Percentiles rank a stretch among this genome's conserved stretches.
Conservation (phyloP, 2,113 vertebrate genomes). For the Varanus komodoensis region DNA sequence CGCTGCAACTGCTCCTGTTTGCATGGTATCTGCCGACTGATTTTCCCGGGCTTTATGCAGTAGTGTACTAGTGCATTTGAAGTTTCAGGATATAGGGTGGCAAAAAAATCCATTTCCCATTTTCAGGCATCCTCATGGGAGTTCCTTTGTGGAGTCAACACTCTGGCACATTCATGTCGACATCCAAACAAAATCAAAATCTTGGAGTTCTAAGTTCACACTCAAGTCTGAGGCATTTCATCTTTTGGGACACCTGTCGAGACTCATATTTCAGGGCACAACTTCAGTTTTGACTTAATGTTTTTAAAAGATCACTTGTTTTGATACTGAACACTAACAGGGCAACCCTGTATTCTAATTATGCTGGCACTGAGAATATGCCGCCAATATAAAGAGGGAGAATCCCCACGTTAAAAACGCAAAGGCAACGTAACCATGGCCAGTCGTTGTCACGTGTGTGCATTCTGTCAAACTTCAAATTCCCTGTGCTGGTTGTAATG, state of each 20-base stretch:
- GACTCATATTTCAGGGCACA: background rate
- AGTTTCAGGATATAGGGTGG: background rate
- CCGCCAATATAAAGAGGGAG: background rate
- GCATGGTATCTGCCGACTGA: background rate
- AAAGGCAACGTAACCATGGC: background rate
- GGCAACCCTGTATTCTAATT: background rate
- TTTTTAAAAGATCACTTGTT: background rate
- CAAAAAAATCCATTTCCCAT: background rate
- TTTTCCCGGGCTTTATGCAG: background rate
- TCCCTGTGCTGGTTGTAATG: too few species aligned
- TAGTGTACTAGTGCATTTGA: too few species aligned
- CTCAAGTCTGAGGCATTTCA: background rate
- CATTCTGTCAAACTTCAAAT: too few species aligned
- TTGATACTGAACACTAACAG: background rate
- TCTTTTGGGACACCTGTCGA: background rate
- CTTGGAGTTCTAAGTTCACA: background rate
- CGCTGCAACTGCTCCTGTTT: background rate
- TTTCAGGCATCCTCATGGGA: background rate
- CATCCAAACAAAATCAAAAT: background rate
- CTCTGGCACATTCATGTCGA: background rate
- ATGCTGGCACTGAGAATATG: background rate
- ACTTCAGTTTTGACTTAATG: background rate
- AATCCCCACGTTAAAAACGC: background rate
- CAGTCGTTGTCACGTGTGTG: too few species aligned
- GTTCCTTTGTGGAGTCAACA: background rate